A percentile compares a stretch with the other conserved stretches of the same genome.
Evolutionary conservation across 2,888 invertebrate genomes (phyloP).

Genomic region (Machimus atricapillus): DNA sequence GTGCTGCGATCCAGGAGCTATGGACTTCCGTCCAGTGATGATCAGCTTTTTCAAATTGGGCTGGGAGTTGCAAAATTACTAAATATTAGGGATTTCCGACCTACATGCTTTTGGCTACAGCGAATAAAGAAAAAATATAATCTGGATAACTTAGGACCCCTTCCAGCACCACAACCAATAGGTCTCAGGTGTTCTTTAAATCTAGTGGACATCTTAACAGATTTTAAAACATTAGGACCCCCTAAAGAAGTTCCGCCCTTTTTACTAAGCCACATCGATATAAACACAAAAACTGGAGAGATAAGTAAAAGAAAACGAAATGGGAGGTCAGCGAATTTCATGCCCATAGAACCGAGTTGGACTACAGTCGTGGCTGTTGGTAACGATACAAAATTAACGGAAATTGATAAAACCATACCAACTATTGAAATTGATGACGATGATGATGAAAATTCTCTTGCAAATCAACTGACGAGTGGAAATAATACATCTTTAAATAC

Average conservation of each 20-base stretch:
- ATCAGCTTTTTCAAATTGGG: background rate
- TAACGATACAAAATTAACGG: background rate
- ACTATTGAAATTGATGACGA: background rate
- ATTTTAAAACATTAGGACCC: background rate
- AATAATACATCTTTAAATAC: background rate
- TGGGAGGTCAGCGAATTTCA: background rate
- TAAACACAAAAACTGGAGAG: background rate
- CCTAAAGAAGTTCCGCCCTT: background rate
- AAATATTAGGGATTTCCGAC: background rate
- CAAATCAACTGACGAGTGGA: background rate
- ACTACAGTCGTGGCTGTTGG: background rate
- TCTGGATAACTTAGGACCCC: background rate
- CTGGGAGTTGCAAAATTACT: background rate
- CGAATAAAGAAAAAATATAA: conserved; percentile 13
- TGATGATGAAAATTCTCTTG: background rate
- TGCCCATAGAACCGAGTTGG: background rate
- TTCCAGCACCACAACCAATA: background rate
- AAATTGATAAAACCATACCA: background rate
- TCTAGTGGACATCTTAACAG: background rate
- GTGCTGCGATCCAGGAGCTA: background rate
- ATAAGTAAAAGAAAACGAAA: background rate
- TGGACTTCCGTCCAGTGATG: background rate
- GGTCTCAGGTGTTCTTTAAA: background rate
- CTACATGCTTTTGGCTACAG: conserved; percentile 17
- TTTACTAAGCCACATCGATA: background rate